These are phyloP conservation scores for Prietella phreatophila DNA, from an alignment of 2,113 vertebrate genomes.

Conservation along the genomic window DNA sequence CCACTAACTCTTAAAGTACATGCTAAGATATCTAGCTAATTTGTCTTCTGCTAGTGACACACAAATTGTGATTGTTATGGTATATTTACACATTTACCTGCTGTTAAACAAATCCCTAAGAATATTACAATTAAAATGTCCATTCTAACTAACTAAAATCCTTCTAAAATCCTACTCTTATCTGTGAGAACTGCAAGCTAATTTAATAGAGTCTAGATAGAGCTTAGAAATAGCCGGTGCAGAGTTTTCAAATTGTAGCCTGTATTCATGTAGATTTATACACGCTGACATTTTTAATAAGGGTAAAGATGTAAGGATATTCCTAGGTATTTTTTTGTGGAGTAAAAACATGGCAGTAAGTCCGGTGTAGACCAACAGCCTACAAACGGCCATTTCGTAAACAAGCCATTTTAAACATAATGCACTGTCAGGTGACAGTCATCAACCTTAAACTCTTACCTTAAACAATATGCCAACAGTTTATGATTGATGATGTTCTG, in stretches of 20 bases:
- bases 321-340: not conserved
- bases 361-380: not conserved
- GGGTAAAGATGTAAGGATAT: not conserved
- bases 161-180: not conserved
- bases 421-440: not conserved
- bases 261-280: not conserved
- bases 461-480: not conserved
- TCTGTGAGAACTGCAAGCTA: not conserved
- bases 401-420: not conserved
- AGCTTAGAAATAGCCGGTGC: not conserved
- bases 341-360: not conserved
- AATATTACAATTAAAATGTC: not conserved
- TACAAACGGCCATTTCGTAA: not conserved
- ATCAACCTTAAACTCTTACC: not conserved
- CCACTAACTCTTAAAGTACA: not conserved
- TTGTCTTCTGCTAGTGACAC: not conserved
- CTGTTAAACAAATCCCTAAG: not conserved
- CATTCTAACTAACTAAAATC: not conserved
- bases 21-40: not conserved
- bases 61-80: not conserved
- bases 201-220: not conserved
- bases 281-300: not conserved
- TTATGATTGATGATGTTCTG: not conserved
- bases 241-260: not conserved
- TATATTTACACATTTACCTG: not conserved